These are phyloP conservation scores for Myodes glareolus DNA, from an alignment of 2,113 vertebrate genomes.

Conservation along the genomic window DNA sequence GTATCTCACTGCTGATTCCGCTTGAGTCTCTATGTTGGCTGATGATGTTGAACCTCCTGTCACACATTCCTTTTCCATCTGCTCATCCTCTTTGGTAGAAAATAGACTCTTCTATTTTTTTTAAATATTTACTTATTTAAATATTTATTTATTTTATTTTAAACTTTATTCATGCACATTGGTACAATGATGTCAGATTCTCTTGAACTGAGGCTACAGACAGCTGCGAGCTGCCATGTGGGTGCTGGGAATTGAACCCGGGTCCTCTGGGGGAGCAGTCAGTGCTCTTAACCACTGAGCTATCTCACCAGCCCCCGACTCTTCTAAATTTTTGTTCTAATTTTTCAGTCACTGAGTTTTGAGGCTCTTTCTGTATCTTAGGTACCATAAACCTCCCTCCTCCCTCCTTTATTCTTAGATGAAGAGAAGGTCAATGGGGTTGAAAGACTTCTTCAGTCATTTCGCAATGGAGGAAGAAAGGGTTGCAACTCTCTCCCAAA, in stretches of 20 bases:
- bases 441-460: neutral
- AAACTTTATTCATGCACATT: too few species aligned
- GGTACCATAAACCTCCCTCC: neutral
- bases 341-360: neutral
- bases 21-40: neutral
- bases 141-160: too few species aligned
- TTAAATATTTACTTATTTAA: too few species aligned
- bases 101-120: neutral
- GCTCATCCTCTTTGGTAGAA: neutral
- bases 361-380: neutral
- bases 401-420: neutral
- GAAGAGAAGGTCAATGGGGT: neutral
- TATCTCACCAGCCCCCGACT: too few species aligned
- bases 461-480: neutral
- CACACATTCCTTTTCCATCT: neutral
- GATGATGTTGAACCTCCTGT: neutral
- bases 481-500: neutral
- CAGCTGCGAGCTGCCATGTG: too few species aligned
- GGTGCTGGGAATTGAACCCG: too few species aligned
- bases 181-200: too few species aligned
- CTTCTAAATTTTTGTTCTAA: neutral
- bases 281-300: too few species aligned
- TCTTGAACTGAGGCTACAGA: too few species aligned
- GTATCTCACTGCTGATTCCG: neutral
- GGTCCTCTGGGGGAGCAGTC: too few species aligned